Conservation (phyloP, 2,888 invertebrate species). For the Megaustenia siamemsis region DNA sequence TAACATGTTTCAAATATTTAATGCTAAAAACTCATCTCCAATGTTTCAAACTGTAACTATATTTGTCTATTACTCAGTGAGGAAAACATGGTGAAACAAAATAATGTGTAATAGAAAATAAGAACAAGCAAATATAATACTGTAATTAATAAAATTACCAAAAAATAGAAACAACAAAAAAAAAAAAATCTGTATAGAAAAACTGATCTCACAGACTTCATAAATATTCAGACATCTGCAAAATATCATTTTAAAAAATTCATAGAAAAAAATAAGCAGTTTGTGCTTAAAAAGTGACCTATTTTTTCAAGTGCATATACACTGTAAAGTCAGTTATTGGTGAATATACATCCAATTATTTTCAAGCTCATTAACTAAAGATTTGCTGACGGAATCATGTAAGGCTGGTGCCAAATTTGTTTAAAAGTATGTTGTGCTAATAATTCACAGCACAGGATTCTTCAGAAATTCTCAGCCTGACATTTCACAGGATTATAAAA, state of each 20-base stretch:
- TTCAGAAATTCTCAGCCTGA: too few relatives aligned
- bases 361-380: not conserved
- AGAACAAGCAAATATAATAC: slow-evolving; percentile 12
- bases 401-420: too few relatives aligned
- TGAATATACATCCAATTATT: not conserved
- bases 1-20: not conserved
- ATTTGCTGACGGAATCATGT: too few relatives aligned
- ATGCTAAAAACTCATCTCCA: not conserved
- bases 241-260: not conserved
- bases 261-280: slow-evolving; percentile 19
- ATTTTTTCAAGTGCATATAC: slow-evolving; percentile 12
- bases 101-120: slow-evolving; percentile 4
- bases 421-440: too few relatives aligned
- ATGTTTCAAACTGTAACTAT: not conserved
- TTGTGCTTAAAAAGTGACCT: not conserved
- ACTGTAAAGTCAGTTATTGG: not conserved
- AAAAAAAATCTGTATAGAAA: slow-evolving; percentile 13
- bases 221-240: not conserved
- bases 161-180: not conserved
- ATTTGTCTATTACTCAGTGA: not conserved
- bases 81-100: not conserved
- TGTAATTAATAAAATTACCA: slow-evolving; percentile 2
- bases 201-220: slow-evolving; percentile 7
- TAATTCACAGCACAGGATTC: too few relatives aligned
- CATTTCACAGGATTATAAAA: too few relatives aligned